phyloP scores from a whole-genome alignment of 2,797 vertebrate genomes.

The Siniperca obscura region DNA sequence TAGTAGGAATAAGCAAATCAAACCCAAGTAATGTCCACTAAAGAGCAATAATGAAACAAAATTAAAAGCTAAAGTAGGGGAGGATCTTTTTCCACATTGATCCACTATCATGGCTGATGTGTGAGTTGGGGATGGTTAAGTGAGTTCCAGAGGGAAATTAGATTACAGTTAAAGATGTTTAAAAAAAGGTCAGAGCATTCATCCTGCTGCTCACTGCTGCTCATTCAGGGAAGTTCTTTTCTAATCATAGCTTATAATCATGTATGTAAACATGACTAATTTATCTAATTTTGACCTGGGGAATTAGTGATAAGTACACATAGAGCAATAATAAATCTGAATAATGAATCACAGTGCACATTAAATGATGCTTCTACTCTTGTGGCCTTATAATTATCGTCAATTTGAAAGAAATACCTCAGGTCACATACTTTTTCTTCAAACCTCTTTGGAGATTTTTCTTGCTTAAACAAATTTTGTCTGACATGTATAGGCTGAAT shows the following conservation, averaged over 20 bases:
- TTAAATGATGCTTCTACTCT: conserved; percentile 43
- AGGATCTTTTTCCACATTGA: conserved; percentile 28
- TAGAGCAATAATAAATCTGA: conserved; percentile 61
- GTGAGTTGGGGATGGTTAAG: conserved; percentile 22
- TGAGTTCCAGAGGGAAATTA: conserved; percentile 24
- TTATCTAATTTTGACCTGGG: conserved; percentile 54
- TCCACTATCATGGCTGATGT: conserved; percentile 26
- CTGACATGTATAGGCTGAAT: conserved; percentile 36
- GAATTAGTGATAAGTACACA: conserved; percentile 60
- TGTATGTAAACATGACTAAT: conserved; percentile 64
- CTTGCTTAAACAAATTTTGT: conserved; percentile 33
- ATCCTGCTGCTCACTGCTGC: conserved; percentile 5
- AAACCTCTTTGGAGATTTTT: conserved; percentile 38
- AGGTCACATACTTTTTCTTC: conserved; percentile 37
- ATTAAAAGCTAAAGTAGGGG: conserved; percentile 17
- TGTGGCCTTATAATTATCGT: conserved; percentile 40
- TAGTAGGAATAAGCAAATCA: conserved; percentile 18
- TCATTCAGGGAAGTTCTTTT: conserved; percentile 8
- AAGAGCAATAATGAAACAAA: conserved; percentile 12
- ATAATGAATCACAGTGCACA: conserved; percentile 65
- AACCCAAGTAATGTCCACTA: conserved; percentile 18
- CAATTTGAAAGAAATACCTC: conserved; percentile 45
- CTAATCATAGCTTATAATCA: conserved; percentile 39
- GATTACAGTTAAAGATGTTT: conserved; percentile 29
- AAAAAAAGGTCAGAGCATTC: conserved; percentile 12